phyloP scores from a whole-genome alignment of 2,113 vertebrate species.

The Ammospiza nelsoni region DNA sequence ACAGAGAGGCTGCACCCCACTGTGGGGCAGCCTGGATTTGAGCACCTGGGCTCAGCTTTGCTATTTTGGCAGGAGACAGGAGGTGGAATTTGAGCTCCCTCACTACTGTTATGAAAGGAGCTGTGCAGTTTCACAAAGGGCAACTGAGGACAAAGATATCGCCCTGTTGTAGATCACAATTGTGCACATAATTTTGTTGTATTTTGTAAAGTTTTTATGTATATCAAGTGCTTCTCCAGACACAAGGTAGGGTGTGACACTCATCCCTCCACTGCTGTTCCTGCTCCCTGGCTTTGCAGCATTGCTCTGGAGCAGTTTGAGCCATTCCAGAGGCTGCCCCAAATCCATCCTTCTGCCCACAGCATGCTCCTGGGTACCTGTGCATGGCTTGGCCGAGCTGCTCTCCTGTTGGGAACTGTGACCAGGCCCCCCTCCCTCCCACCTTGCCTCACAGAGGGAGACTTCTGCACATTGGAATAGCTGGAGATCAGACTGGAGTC shows the following conservation, averaged over 20 bases:
- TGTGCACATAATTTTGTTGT: neutral
- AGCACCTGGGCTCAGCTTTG: neutral
- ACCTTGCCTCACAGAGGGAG: neutral
- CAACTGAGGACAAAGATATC: neutral
- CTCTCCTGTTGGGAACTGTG: neutral
- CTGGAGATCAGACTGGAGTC: neutral
- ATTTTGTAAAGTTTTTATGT: neutral
- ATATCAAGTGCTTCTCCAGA: neutral
- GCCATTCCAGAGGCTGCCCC: neutral
- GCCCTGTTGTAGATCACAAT: neutral
- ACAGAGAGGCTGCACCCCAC: neutral
- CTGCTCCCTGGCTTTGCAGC: neutral
- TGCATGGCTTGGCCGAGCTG: rapidly evolving
- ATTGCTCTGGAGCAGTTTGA: neutral
- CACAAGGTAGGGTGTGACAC: neutral
- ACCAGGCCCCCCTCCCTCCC: neutral
- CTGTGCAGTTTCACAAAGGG: neutral
- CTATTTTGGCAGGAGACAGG: neutral
- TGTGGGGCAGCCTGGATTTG: neutral
- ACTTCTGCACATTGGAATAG: neutral
- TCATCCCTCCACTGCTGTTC: neutral
- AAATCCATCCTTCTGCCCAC: neutral
- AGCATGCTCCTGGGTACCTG: neutral
- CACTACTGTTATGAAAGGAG: neutral
- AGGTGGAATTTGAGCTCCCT: neutral